Evolutionary conservation across 2,888 invertebrate species (phyloP), one percentile per base, ranked within the genome.

Genomic region (Lymantria monacha): DNA sequence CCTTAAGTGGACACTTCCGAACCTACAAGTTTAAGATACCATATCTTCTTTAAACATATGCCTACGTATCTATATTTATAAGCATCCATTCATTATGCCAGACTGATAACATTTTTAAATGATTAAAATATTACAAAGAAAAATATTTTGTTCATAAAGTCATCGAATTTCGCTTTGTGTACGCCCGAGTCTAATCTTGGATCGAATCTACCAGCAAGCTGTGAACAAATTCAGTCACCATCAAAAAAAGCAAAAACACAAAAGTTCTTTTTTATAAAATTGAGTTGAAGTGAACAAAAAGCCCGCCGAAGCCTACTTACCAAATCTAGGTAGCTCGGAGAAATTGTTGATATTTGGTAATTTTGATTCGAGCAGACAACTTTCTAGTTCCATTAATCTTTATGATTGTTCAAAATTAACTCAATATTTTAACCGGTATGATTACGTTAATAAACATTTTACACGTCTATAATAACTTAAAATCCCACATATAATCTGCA

Each of bases 1-100:
- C 70, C 76, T 74, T 75, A 74, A 70, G 70, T 72, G 75, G 76
- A 73, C 72, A 79, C 75, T 81, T 80, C 80, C 81, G 78, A 78
- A 74, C 72, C 69, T 66, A 70, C 61, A 64, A 69, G 64, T 55
- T 54, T 37, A 33, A 55, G 44, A 49, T 41, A 57, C 59, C 53
- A 55, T 59, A 51, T 50, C 59, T 66, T 59, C 60, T 48, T 66
- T 66, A 70, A 67, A 57, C 59, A 41, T 57, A 42, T 13, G 31
- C 5, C 5, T 5, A 22, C 22, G 22, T 22, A 2, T 55, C 53
- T 40, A 51, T 47, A 63, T 49, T 50, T 42, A 33, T 10, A 33
- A 33, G 5, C 9, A 1, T 33, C 10, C 10, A 9, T 33, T 33
- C 9, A 33, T 33, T 33, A 33, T 10, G 33, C 9, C 10, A 8